Base-by-base conservation (phyloP, 2,797 vertebrate species). In the Alca torda region DNA sequence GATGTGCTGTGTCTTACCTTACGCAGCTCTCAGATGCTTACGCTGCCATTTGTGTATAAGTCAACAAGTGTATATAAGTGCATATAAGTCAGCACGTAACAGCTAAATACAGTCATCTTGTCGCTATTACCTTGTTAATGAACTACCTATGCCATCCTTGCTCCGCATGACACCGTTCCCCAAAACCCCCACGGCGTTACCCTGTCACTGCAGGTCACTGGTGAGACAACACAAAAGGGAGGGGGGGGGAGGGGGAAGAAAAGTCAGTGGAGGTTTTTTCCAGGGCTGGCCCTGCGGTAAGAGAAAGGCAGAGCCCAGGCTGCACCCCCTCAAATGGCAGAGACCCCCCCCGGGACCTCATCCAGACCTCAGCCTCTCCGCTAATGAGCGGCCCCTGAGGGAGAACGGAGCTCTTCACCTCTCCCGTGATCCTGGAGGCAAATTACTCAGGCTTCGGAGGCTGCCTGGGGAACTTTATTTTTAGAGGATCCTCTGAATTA, bases 401-500 rank as follows among this genome's bases (percentile, higher is more conserved):
- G 89, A 89, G 28, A 74, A 43, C 5, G 3, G 74, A 81, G 69
- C 57, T 78, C 72, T 46, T 86, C 85, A 85, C 85, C 91, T 94
- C 83, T 78, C 30, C 84, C 2, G 0, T 85, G 70, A 76, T 41
- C 41, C 6, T 39, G 10, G 35, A 92, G 61, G 50, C 46, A 85
- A 89, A 87, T 68, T 72, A 87, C 67, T 89, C 77, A 56, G 88
- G 30, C 70, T 89, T 85, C 82, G 81, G 79, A 94, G 56, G 43
- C 78, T 89, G 87, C 92, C 82, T 61, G 64, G 81, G 81, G 79
- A 92, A 59, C 84, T 89, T 94, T 96, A 95, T 96, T 95, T 97
- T 95, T 95, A 95, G 96, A 92, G 82, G 37, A 93, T 59, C 39
- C 65, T 94, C 76, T 96, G 94, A 95, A 97, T 97, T 94, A 96